These are phyloP conservation scores for Malurus elegans DNA, from an alignment of 2,113 vertebrate species.

Conservation along the genomic window DNA sequence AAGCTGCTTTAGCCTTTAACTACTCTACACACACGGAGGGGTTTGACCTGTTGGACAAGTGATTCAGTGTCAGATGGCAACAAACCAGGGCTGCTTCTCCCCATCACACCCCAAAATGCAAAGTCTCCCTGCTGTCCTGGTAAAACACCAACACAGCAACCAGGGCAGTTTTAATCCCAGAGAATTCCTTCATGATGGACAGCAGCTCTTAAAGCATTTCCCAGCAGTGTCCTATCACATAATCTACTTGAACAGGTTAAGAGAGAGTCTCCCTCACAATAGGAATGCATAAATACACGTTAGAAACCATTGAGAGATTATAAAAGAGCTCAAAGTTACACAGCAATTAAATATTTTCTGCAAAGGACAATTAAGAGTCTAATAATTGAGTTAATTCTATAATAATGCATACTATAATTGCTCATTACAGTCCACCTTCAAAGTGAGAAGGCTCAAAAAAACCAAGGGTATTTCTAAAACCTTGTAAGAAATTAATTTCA, in stretches of 20 bases:
- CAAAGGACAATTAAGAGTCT: accelerated
- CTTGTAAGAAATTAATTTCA: not conserved
- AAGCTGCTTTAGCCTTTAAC: slow-evolving; percentile 31
- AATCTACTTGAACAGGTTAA: not conserved
- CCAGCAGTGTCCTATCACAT: not conserved
- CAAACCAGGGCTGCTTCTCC: not conserved
- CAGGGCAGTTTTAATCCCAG: not conserved
- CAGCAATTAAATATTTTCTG: not conserved
- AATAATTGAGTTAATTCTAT: not conserved
- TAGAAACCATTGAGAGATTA: not conserved
- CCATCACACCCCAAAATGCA: not conserved
- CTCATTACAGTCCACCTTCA: not conserved
- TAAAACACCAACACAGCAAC: not conserved
- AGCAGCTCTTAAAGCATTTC: not conserved
- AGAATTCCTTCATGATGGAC: accelerated
- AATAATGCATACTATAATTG: not conserved
- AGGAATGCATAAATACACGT: accelerated
- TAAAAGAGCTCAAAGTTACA: not conserved
- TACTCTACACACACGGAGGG: slow-evolving; percentile 7
- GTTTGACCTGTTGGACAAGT: slow-evolving; percentile 52
- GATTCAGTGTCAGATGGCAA: not conserved
- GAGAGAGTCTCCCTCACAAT: not conserved
- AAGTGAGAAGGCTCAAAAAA: not conserved
- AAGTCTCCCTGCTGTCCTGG: not conserved
- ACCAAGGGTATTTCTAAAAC: not conserved